Percentiles rank a stretch among this genome's conserved stretches.
Evolutionary conservation across 2,113 vertebrate genomes (phyloP).

Genomic region (Ictalurus punctatus): DNA sequence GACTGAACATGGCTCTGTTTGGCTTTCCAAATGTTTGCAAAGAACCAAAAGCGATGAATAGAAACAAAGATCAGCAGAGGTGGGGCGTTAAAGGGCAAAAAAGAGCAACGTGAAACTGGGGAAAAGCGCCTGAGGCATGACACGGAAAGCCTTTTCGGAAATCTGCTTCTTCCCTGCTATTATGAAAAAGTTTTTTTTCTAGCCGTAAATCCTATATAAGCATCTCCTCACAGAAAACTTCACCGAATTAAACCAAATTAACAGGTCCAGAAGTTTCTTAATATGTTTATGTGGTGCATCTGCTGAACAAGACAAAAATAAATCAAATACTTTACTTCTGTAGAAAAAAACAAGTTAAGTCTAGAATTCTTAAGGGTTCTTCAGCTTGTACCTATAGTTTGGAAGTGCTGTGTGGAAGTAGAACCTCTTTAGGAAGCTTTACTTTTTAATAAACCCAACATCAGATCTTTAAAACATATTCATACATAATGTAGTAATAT

Average conservation of each 20-base stretch:
- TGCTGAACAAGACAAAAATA: neutral
- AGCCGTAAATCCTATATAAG: no score
- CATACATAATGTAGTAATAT: neutral
- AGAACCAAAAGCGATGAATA: conserved; percentile 42
- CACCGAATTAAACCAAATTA: no score
- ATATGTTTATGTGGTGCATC: no score
- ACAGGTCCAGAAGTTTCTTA: no score
- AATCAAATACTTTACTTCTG: neutral
- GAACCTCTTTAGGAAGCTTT: neutral
- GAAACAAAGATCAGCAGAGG: conserved; percentile 23
- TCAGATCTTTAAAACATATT: neutral
- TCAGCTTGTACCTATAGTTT: neutral
- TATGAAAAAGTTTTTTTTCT: neutral
- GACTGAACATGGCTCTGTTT: neutral
- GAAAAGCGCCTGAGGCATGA: conserved; percentile 2
- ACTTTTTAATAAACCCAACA: neutral
- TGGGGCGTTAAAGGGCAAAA: conserved; percentile 17
- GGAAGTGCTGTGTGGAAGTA: neutral
- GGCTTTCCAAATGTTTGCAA: conserved; percentile 41
- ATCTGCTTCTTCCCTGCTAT: neutral
- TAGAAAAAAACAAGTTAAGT: neutral
- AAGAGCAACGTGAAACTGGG: neutral
- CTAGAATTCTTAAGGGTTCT: neutral
- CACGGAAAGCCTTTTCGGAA: neutral
- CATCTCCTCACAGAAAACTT: neutral